Evolutionary conservation across 2,113 vertebrate species (phyloP).

Genomic region (Cinclus cinclus): DNA sequence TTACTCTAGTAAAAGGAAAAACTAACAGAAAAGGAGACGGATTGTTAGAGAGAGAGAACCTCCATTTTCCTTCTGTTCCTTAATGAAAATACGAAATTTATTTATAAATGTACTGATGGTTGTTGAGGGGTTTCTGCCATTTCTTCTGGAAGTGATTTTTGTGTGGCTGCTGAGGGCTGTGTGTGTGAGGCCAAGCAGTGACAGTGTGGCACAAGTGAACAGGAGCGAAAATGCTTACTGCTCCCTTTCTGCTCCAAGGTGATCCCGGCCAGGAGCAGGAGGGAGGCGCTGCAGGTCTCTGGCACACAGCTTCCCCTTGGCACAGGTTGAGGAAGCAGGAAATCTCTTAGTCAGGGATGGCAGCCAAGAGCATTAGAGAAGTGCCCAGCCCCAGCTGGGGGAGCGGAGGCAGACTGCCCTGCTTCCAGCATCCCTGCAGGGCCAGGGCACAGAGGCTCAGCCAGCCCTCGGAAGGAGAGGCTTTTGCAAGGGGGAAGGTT

Average conservation of each 20-base stretch:
- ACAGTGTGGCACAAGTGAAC: background rate
- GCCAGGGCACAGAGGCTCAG: background rate
- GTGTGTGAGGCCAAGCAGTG: background rate
- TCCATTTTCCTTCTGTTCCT: background rate
- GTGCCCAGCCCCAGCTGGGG: background rate
- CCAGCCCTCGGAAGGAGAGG: background rate
- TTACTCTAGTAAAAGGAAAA: background rate
- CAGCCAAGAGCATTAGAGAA: background rate
- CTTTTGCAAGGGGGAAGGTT: too few species aligned
- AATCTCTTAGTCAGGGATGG: background rate
- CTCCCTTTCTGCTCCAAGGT: background rate
- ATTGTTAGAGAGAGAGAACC: background rate
- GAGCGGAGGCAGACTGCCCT: background rate
- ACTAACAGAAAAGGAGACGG: background rate
- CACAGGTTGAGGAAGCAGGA: background rate
- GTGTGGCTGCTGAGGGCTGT: background rate
- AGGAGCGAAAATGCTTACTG: background rate
- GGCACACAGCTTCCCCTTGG: background rate
- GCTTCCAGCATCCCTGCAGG: background rate
- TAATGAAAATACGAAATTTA: background rate
- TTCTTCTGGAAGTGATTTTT: background rate
- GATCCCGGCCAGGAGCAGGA: background rate
- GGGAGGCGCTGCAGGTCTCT: background rate
- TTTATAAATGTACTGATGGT: background rate
- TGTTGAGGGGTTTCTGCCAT: background rate